phyloP scores from a whole-genome alignment of 2,888 invertebrate species.

The Euclidia mi region DNA sequence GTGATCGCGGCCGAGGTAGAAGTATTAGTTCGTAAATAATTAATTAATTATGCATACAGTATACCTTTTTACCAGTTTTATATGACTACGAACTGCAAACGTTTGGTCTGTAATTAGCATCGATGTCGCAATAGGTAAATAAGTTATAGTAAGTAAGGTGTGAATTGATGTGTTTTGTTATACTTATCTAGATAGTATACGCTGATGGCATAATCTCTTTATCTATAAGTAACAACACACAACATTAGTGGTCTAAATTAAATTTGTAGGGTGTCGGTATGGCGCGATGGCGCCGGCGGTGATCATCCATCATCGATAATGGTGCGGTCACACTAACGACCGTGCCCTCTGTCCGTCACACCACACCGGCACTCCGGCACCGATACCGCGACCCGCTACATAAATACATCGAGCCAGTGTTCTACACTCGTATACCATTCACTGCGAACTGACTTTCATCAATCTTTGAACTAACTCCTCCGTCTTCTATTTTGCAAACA shows the following conservation, averaged over 20 bases:
- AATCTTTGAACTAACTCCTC: conserved; percentile 26
- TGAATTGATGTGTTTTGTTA: conserved; percentile 1
- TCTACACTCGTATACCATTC: conserved; percentile 22
- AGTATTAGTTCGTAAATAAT: too few species aligned
- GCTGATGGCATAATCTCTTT: conserved; percentile 62
- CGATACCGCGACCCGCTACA: conserved; percentile 15
- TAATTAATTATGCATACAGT: conserved; percentile 4
- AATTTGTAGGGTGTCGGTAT: conserved; percentile 84
- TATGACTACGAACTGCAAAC: background rate
- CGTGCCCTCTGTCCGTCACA: conserved; percentile 67
- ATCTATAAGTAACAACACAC: conserved; percentile 66
- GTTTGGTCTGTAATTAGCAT: background rate
- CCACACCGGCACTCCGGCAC: conserved; percentile 5
- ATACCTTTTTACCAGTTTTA: background rate
- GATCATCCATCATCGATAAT: conserved; percentile 87
- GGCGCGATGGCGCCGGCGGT: conserved; percentile 79
- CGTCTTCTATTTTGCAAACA: conserved; percentile 15
- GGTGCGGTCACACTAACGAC: conserved; percentile 82
- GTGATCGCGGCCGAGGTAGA: background rate
- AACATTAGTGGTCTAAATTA: conserved; percentile 85
- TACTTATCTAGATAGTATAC: conserved; percentile 21
- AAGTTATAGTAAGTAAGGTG: background rate
- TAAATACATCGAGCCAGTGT: conserved; percentile 3
- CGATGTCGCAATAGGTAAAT: background rate
- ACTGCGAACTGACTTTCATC: conserved; percentile 43